Evolutionary conservation across 2,113 vertebrate genomes (phyloP).

Genomic region (Campylomormyrus numenius): DNA sequence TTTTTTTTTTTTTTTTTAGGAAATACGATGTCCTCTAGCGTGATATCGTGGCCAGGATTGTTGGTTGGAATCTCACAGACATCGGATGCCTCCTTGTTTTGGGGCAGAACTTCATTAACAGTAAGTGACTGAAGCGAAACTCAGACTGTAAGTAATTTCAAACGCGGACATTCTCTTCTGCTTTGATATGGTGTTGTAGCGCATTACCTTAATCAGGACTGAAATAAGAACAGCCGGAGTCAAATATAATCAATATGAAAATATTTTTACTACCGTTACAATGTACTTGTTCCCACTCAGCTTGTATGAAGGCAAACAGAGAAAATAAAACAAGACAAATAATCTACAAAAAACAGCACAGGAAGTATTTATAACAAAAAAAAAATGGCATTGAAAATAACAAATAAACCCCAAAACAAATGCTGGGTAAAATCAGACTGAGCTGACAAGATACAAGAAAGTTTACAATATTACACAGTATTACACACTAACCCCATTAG

Average conservation of each 20-base stretch:
- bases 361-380: slow-evolving; percentile 42
- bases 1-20: background rate
- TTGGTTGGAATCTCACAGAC: background rate
- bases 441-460: slow-evolving; percentile 54
- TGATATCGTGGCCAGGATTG: background rate
- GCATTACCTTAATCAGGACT: background rate
- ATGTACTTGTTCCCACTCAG: slow-evolving; percentile 53
- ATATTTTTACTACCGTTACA: slow-evolving; percentile 60
- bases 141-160: background rate
- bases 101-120: background rate
- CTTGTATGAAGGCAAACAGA: slow-evolving; percentile 49
- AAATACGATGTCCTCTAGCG: background rate
- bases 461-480: slow-evolving; percentile 64
- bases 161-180: background rate
- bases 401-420: slow-evolving; percentile 40
- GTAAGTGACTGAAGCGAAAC: background rate
- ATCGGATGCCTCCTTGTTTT: background rate
- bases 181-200: background rate
- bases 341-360: slow-evolving; percentile 45
- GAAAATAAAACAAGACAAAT: slow-evolving; percentile 20
- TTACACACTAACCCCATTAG: slow-evolving; percentile 51
- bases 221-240: slow-evolving; percentile 39
- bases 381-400: slow-evolving; percentile 35
- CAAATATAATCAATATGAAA: slow-evolving; percentile 58
- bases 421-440: slow-evolving; percentile 49